Percentiles rank a stretch among this genome's conserved stretches.
phyloP scores from a whole-genome alignment of 2,797 vertebrate genomes.

The Sebastes diaconus region DNA sequence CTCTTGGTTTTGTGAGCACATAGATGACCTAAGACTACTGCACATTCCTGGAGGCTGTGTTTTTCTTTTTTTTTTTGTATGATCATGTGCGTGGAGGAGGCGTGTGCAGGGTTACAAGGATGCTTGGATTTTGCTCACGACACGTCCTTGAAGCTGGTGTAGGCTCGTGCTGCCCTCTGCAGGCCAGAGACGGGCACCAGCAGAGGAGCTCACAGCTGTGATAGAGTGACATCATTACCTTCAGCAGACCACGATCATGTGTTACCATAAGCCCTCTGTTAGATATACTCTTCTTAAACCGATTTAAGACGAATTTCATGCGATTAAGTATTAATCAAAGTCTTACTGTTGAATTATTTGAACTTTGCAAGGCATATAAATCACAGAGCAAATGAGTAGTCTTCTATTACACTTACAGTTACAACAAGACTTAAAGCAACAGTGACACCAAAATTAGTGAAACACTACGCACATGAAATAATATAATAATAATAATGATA shows the following conservation, averaged over 20 bases:
- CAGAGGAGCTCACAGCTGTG: slow-evolving; percentile 8
- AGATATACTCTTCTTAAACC: slow-evolving; percentile 4
- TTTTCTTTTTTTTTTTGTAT: neutral
- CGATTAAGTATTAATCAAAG: slow-evolving; percentile 3
- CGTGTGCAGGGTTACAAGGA: slow-evolving; percentile 41
- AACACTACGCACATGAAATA: too few relatives aligned
- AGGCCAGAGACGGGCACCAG: slow-evolving; percentile 39
- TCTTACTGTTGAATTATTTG: neutral
- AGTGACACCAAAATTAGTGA: too few relatives aligned
- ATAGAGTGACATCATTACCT: slow-evolving; percentile 55
- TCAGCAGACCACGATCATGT: neutral
- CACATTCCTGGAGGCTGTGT: slow-evolving; percentile 14
- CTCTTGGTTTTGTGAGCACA: slow-evolving; percentile 11
- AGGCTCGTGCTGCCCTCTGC: slow-evolving; percentile 75
- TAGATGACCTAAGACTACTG: slow-evolving; percentile 16
- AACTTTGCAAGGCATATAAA: too few relatives aligned
- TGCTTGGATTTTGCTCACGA: slow-evolving; percentile 49
- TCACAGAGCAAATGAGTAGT: too few relatives aligned
- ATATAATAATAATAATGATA: too few relatives aligned
- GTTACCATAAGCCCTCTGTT: slow-evolving; percentile 16
- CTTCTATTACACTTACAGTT: too few relatives aligned
- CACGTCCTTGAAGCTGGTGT: slow-evolving; percentile 48
- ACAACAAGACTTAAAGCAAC: too few relatives aligned
- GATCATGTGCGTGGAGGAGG: slow-evolving; percentile 36
- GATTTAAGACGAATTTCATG: neutral